Base-by-base conservation (phyloP, 2,888 invertebrate species). In the Orthonevra nobilis region DNA sequence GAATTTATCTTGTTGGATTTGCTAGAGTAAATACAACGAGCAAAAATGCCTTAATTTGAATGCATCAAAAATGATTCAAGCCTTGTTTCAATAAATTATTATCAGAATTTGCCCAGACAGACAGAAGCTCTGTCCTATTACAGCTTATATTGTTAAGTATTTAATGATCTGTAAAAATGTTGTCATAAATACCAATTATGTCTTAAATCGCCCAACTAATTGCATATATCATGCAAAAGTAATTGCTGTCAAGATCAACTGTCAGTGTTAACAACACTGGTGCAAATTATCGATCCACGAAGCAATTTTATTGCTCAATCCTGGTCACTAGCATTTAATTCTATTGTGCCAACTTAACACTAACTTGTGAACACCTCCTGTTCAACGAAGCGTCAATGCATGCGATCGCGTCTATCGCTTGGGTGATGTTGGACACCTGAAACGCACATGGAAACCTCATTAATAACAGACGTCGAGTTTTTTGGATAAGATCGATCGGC, bases 221-320 rank as follows among this genome's bases (percentile, higher is more conserved):
- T 23, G 5, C 38, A 14, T 6, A n/a, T 42, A 26, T 17, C 26
- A 14, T 30, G 12, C 19, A 20, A n/a, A n/a, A n/a, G n/a, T 12
- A 20, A 46, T 26, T 46, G 9, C 38, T 17, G 61, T 61, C 64
- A 64, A 64, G 52, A 64, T 64, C 64, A 64, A 56, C 46, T 30
- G 28, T 20, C 56, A 66, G 44, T 56, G 38, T 36, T 34, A 64
- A 32, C 10, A 17, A 10, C 23, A 19, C 12, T 61, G 28, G 12
- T 40, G 38, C 30, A 63, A 20, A 48, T 20, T 50, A 28, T 50
- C 19, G 5, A 50, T 19, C 10, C 10, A 32, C 26, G 38, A 54
- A 23, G 23, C 23, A 23, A 3, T 23, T 4, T 2, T 9, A 10
- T 61, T 61, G 36, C 61, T 0, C 26, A 26, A 48, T 42, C 23